Percentiles rank a stretch among this genome's conserved stretches.
Conservation (phyloP, 2,113 vertebrate species). For the Petromus typicus region DNA sequence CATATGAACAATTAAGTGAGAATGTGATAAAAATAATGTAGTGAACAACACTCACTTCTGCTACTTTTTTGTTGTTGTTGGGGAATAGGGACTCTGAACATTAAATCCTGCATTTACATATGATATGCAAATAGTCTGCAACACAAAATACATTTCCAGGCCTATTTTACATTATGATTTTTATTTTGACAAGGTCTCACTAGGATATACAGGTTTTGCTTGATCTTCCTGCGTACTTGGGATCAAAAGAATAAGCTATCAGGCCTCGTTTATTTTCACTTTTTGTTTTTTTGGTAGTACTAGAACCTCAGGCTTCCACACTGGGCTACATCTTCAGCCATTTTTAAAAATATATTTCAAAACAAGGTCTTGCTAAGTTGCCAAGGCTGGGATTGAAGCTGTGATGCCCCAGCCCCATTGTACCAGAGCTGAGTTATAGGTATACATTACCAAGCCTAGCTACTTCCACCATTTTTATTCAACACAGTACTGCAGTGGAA, state of each 20-base stretch:
- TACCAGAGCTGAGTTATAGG: not conserved
- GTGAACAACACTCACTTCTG: not conserved
- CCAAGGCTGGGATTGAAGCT: not conserved
- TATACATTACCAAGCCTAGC: not conserved
- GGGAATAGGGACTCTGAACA: not conserved
- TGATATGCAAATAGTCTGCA: not conserved
- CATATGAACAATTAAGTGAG: not conserved
- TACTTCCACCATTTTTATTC: not conserved
- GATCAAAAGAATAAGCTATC: not conserved
- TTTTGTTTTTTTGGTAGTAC: no score
- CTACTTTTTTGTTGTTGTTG: not conserved
- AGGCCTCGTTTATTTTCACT: not conserved
- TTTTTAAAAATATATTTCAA: not conserved
- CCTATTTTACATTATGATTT: not conserved
- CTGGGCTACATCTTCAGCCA: not conserved
- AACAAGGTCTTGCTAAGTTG: not conserved
- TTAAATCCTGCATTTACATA: not conserved
- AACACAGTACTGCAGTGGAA: not conserved
- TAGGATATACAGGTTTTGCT: not conserved
- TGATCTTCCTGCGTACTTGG: not conserved
- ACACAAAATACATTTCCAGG: not conserved
- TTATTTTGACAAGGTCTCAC: not conserved
- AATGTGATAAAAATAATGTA: not conserved
- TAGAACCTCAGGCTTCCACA: not conserved
- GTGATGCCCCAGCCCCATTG: not conserved